A percentile compares a stretch with the other conserved stretches of the same genome.
These are phyloP conservation scores for Crossocerus cetratus DNA, from an alignment of 2,888 invertebrate genomes.

Conservation along the genomic window DNA sequence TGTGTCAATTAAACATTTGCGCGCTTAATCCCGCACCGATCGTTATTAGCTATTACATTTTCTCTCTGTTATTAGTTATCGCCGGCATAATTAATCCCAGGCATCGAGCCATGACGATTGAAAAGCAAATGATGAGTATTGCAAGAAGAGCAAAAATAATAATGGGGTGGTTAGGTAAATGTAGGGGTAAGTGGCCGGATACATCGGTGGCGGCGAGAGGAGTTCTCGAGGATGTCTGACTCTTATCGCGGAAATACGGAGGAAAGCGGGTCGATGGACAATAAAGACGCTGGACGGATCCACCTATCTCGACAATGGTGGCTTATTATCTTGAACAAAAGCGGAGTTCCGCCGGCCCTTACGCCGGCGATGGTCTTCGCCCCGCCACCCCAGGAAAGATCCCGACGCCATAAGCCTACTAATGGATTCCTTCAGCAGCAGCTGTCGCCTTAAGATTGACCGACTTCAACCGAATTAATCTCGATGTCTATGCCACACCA, in stretches of 20 bases:
- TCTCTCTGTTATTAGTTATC: no score
- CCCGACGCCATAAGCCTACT: slow-evolving; percentile 66
- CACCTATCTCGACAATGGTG: slow-evolving; percentile 70
- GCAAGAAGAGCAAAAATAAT: no score
- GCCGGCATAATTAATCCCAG: neutral
- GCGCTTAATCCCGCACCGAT: no score
- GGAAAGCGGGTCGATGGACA: slow-evolving; percentile 63
- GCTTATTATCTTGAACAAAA: slow-evolving; percentile 75
- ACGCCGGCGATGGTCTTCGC: slow-evolving; percentile 3
- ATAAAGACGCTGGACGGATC: slow-evolving; percentile 64
- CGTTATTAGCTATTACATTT: no score
- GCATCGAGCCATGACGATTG: neutral
- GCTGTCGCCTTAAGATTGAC: slow-evolving; percentile 74
- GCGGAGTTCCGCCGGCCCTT: slow-evolving; percentile 60
- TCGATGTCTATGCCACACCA: slow-evolving; percentile 51
- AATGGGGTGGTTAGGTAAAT: no score
- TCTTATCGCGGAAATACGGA: slow-evolving; percentile 63
- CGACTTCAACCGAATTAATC: slow-evolving; percentile 69
- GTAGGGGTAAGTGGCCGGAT: no score
- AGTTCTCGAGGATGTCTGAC: slow-evolving; percentile 47
- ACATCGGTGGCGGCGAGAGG: neutral
- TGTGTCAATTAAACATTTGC: no score
- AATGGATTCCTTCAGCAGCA: slow-evolving; percentile 75
- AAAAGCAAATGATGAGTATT: neutral
- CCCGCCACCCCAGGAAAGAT: slow-evolving; percentile 60